phyloP scores from a whole-genome alignment of 2,113 vertebrate species.

The Otis tarda region DNA sequence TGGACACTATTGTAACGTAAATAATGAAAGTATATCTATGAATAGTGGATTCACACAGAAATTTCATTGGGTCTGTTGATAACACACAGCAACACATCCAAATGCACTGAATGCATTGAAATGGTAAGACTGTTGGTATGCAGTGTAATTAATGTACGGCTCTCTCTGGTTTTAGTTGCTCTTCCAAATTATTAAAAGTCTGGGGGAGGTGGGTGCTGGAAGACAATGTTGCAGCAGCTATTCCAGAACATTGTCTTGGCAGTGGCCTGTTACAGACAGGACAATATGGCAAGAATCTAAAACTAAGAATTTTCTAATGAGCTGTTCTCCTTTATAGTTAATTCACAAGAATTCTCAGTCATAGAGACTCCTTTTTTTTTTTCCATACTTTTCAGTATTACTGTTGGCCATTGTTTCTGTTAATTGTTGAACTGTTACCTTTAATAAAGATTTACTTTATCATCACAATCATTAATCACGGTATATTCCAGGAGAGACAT shows the following conservation, averaged over 20 bases:
- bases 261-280: not conserved
- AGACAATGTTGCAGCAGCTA: not conserved
- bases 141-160: not conserved
- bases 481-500: not conserved
- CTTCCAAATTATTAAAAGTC: not conserved
- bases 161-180: not conserved
- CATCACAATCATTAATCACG: not conserved
- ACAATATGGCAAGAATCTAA: not conserved
- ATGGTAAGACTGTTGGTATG: not conserved
- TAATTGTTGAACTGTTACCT: not conserved
- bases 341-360: not conserved
- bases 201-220: rapidly evolving
- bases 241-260: not conserved
- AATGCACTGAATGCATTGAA: not conserved
- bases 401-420: not conserved
- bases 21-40: not conserved
- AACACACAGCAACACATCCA: not conserved
- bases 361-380: not conserved
- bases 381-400: not conserved
- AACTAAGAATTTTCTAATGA: not conserved
- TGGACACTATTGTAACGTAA: not conserved
- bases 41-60: not conserved
- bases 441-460: not conserved
- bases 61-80: not conserved
- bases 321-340: not conserved